Evolutionary conservation across 2,113 vertebrate species (phyloP).

Genomic region (Lamprologus speciosus): DNA sequence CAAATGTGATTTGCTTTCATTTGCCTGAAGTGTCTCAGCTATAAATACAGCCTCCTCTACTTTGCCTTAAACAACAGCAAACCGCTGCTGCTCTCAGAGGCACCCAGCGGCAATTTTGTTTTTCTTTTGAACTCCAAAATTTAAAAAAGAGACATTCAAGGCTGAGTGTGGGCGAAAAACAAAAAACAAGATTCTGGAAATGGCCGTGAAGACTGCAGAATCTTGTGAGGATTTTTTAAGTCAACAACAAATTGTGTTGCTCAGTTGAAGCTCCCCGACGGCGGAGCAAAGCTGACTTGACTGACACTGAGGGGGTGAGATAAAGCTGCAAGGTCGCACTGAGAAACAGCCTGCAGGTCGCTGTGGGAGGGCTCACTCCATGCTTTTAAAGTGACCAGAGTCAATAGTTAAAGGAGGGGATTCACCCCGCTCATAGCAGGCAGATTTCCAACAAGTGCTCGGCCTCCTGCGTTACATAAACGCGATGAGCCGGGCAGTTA

Average conservation of each 20-base stretch:
- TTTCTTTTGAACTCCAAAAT: not conserved
- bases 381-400: not conserved
- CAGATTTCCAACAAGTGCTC: not conserved
- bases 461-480: not conserved
- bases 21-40: not conserved
- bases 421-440: not conserved
- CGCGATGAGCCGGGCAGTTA: not conserved
- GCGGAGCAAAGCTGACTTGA: not conserved
- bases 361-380: not conserved
- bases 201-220: not conserved
- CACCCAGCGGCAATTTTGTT: not conserved
- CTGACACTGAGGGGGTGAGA: not conserved
- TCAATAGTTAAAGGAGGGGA: conserved; percentile 2
- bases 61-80: not conserved
- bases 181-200: not conserved
- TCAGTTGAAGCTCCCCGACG: not conserved
- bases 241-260: not conserved
- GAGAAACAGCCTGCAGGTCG: not conserved
- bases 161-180: not conserved
- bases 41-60: not conserved
- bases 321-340: not conserved
- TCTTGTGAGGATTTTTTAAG: not conserved
- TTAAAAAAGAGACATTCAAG: not conserved
- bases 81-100: not conserved
- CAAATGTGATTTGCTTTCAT: not conserved